phyloP scores from a whole-genome alignment of 2,888 invertebrate genomes.

The Eupithecia tripunctaria region DNA sequence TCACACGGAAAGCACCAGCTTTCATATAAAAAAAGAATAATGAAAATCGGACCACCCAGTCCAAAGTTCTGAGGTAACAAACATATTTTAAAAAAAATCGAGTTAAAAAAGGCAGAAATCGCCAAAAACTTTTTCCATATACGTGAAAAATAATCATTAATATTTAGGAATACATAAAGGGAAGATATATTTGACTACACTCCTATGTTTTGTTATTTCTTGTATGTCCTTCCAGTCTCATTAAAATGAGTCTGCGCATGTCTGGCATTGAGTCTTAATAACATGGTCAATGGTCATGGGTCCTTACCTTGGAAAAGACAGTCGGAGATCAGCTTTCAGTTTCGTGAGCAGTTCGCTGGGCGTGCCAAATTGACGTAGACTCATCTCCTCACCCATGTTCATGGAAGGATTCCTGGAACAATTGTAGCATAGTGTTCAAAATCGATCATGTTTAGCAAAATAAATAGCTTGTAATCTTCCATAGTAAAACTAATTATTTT shows the following conservation, averaged over 20 bases:
- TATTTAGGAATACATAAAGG: too few species aligned
- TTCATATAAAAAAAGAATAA: too few species aligned
- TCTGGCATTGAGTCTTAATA: neutral
- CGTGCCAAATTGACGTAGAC: constrained; percentile 92
- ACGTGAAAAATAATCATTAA: too few species aligned
- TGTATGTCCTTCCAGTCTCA: neutral
- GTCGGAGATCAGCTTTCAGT: constrained; percentile 92
- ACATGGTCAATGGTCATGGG: neutral
- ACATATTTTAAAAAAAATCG: too few species aligned
- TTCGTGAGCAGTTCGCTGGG: constrained; percentile 95
- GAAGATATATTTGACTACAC: too few species aligned
- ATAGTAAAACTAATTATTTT: neutral
- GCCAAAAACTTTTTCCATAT: too few species aligned
- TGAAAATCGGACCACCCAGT: too few species aligned
- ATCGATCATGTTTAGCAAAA: neutral
- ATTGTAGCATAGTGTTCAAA: neutral
- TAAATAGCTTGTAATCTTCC: neutral
- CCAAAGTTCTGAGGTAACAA: too few species aligned
- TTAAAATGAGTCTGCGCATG: too few species aligned
- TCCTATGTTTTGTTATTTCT: too few species aligned
- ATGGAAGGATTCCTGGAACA: constrained; percentile 86
- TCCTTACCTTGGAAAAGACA: constrained; percentile 94
- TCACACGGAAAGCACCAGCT: too few species aligned
- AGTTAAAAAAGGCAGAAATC: too few species aligned
- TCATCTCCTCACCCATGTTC: constrained; percentile 91